Evolutionary conservation across 2,797 vertebrate genomes (phyloP).

Genomic region (Danionella dracula): DNA sequence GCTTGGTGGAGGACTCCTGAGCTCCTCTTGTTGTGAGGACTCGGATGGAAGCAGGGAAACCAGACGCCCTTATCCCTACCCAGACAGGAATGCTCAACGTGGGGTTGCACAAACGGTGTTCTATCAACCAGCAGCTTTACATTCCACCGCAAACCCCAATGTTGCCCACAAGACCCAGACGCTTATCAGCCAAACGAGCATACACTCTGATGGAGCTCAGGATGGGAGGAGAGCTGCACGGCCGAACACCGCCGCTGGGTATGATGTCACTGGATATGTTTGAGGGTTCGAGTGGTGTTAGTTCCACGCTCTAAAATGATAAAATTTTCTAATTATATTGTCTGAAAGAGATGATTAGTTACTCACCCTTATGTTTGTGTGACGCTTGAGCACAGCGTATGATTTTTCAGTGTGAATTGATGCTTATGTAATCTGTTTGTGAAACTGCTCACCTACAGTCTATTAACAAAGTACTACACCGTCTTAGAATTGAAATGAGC

Average conservation of each 20-base stretch:
- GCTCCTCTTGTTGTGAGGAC: slow-evolving; percentile 73
- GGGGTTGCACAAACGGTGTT: slow-evolving; percentile 50
- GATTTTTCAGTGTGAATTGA: too few species aligned
- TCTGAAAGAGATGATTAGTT: not conserved
- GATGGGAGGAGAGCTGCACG: slow-evolving; percentile 49
- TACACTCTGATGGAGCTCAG: slow-evolving; percentile 39
- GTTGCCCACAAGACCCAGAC: slow-evolving; percentile 47
- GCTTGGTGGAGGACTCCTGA: slow-evolving; percentile 80
- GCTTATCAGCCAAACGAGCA: slow-evolving; percentile 47
- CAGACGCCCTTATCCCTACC: slow-evolving; percentile 60
- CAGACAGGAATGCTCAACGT: slow-evolving; percentile 50
- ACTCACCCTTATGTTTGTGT: too few species aligned
- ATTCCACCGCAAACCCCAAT: slow-evolving; percentile 30
- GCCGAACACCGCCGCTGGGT: slow-evolving; percentile 54
- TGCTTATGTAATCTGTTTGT: too few species aligned
- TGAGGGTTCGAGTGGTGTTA: slow-evolving; percentile 42
- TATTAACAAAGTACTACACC: too few species aligned
- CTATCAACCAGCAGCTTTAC: slow-evolving; percentile 61
- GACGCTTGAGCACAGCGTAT: too few species aligned
- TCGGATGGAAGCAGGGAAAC: slow-evolving; percentile 23
- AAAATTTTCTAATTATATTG: too few species aligned
- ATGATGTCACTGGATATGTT: slow-evolving; percentile 75
- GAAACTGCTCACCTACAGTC: too few species aligned
- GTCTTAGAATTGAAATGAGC: too few species aligned
- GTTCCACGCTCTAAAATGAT: too few species aligned